Percentiles rank a stretch among this genome's conserved stretches.
phyloP scores from a whole-genome alignment of 2,888 invertebrate genomes.

The Phorcus lineatus region DNA sequence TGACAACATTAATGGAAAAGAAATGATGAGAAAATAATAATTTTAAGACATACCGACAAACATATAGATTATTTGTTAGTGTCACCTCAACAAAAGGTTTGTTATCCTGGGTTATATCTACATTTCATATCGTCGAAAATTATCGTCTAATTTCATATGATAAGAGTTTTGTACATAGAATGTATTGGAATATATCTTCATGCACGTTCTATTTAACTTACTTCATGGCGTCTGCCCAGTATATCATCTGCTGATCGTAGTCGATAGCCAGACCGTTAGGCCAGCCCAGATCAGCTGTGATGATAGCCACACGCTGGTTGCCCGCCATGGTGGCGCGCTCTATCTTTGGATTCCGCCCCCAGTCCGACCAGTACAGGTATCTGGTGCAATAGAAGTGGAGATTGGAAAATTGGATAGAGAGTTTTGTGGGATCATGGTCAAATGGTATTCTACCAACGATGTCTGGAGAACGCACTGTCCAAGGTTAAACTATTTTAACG shows the following conservation, averaged over 20 bases:
- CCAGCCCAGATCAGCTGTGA: constrained; percentile 92
- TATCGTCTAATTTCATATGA: too few species aligned
- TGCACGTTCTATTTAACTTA: constrained; percentile 42
- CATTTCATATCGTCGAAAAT: neutral
- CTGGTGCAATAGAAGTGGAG: constrained; percentile 58
- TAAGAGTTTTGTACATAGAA: too few species aligned
- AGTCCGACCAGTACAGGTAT: constrained; percentile 95
- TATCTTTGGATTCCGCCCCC: constrained; percentile 91
- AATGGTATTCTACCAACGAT: too few species aligned
- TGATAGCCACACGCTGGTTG: constrained; percentile 89
- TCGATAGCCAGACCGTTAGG: constrained; percentile 97
- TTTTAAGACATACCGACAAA: too few species aligned
- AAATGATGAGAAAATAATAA: too few species aligned
- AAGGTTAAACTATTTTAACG: too few species aligned
- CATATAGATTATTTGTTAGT: too few species aligned
- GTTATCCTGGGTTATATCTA: too few species aligned
- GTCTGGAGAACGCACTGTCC: too few species aligned
- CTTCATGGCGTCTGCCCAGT: constrained; percentile 97
- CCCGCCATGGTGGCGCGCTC: constrained; percentile 97
- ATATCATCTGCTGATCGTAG: constrained; percentile 88
- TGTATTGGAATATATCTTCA: too few species aligned
- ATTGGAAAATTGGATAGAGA: neutral
- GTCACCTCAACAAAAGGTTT: too few species aligned
- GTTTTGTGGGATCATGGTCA: too few species aligned
- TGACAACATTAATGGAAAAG: neutral